Base-by-base conservation (phyloP, 2,888 invertebrate genomes). In the Furcula furcula region DNA sequence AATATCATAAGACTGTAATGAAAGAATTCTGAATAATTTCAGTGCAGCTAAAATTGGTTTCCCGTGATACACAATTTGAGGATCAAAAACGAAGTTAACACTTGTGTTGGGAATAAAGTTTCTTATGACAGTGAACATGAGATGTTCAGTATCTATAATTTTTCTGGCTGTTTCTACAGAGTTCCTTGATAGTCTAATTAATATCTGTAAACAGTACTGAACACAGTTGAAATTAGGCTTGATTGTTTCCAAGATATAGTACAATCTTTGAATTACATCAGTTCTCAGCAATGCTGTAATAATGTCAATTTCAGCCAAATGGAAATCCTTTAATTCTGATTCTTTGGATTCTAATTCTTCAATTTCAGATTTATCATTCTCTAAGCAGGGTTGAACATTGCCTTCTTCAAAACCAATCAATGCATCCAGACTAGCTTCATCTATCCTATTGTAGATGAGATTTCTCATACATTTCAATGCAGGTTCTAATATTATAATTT, bases 261-360 rank as follows among this genome's bases (percentile, higher is more conserved):
- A 94, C 38, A 75, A 69, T 71, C 97, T 91, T 43, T 93, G 91
- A 13, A 97, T 75, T 46, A 97, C 92, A 66, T 95, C 93, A 7
- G 95, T 94, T 54, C 96, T 90, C 10, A 94, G 63, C 14, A 94
- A 80, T 43, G 94, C 93, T 53, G 93, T 90, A 21, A 97, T 90
- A 3, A 97, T 83, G 87, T 98, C 97, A 16, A 93, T 91, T 84
- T 96, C 95, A 5, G 95, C 93, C 33, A 98, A 78, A 74, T 97
- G 95, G 64, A 94, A 94, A 80, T 98, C 98, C 65, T 95, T 96
- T 48, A 96, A 89, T 38, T 94, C 94, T 1, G 79, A 70, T 57
- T 79, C 85, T 25, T 87, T 78, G 36, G 91, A 87, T 19, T 90
- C 89, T n/a, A 89, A 67, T 53, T 91, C 91, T 37, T 88, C 72